Conservation (phyloP, 2,113 vertebrate species). For the Campylorhamphus procurvoides region DNA sequence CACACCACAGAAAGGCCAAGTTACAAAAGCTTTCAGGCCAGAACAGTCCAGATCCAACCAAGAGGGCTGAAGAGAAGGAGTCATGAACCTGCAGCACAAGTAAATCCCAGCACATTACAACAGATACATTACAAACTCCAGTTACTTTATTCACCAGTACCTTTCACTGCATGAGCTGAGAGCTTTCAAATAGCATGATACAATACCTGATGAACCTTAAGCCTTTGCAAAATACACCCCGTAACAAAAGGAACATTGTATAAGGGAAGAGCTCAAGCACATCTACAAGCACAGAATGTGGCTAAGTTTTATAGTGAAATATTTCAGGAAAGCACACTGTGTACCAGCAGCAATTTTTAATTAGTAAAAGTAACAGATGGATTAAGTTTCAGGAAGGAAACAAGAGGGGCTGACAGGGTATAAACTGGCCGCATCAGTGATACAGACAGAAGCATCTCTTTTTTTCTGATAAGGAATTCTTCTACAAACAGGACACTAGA, state of each 20-base stretch:
- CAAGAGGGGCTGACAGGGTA: neutral
- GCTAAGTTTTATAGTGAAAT: neutral
- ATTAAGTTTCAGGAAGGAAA: neutral
- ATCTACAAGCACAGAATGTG: neutral
- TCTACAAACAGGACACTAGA: neutral
- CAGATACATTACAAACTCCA: neutral
- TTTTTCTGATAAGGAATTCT: neutral
- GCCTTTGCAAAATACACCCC: neutral
- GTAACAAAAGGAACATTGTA: neutral
- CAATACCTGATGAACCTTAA: neutral
- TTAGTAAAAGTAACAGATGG: neutral
- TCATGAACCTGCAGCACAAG: neutral
- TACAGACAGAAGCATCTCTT: neutral
- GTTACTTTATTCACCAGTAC: neutral
- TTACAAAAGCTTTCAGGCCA: neutral
- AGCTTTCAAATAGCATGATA: neutral
- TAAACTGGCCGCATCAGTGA: neutral
- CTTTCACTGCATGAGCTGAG: neutral
- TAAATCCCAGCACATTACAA: rapidly evolving
- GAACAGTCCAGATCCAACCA: neutral
- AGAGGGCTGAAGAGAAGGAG: neutral
- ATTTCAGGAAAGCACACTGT: neutral
- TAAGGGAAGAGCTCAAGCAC: neutral
- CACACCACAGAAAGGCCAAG: neutral
- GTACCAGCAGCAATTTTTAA: neutral